Base-by-base conservation (phyloP, 2,113 vertebrate genomes). In the Dunckerocampus dactyliophorus region DNA sequence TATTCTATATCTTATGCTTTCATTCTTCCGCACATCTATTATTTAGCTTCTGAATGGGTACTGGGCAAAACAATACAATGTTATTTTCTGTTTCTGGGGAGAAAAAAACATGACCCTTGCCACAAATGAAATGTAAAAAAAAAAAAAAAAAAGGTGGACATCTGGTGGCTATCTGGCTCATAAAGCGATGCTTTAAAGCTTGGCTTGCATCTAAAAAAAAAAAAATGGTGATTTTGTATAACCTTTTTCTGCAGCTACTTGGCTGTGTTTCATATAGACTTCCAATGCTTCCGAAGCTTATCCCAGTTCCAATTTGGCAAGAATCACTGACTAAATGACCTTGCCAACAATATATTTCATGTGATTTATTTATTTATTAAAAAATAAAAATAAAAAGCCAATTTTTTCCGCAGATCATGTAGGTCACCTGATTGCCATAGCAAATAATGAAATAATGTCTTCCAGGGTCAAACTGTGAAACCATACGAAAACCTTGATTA, bases 1-100 rank as follows among this genome's bases (percentile, higher is more conserved):
- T 37, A 39, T 62, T 54, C 19, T 58, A 59, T 67, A 60, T 62
- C 68, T 73, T 31, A 75, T 67, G 21, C 4, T 45, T 70, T 43
- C 4, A 45, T 42, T 73, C 48, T 22, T 24, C 15, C 3, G 46
- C 14, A 62, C 12, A 59, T 74, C 14, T 62, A 43, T 73, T 53
- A 69, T 59, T 71, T 12, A 71, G 16, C 47, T 15, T 56, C 21
- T 56, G 1, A 17, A 52, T 47, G 8, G 28, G 4, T 9, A 9
- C 31, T 39, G 11, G 31, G 28, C 31, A 62, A 52, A 59, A 24
- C 50, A 9, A 13, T 31, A 8, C n/a, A 59, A 42, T 12, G 22
- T 1, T 47, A 20, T 37, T 47, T 62, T n/a, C 6, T 54, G 15
- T 37, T 20, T 17, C 14, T 24, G 24, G 24, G 24, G 24, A 5